These are phyloP conservation scores for Melipona bicolor DNA, from an alignment of 2,888 invertebrate species.

Conservation along the genomic window DNA sequence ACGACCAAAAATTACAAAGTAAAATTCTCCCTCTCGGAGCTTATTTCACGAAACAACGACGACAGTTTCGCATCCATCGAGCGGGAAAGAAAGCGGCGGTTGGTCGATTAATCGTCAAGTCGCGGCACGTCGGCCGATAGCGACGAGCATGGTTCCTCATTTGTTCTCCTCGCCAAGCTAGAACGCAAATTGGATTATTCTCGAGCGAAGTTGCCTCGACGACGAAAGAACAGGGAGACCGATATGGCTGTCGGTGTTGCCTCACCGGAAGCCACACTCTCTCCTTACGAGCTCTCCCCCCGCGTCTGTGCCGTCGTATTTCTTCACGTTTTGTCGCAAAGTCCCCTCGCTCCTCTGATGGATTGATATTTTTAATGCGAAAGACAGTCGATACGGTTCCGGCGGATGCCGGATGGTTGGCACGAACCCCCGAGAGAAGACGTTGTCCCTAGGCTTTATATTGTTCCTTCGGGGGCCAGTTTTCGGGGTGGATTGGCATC, in stretches of 20 bases:
- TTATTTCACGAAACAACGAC: background rate
- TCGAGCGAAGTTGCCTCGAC: conserved; percentile 56
- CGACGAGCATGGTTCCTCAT: conserved; percentile 75
- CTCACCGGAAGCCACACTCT: conserved; percentile 65
- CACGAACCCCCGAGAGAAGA: conserved; percentile 51
- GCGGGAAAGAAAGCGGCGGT: background rate
- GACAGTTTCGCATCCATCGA: background rate
- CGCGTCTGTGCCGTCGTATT: conserved; percentile 56
- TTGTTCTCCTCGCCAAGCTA: conserved; percentile 65
- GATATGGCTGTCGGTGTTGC: conserved; percentile 59
- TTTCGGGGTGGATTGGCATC: conserved; percentile 1
- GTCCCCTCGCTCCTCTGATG: conserved; percentile 70
- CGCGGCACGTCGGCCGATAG: conserved; percentile 80
- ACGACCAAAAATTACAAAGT: too few relatives aligned
- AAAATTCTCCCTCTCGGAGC: too few relatives aligned
- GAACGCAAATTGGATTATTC: conserved; percentile 83
- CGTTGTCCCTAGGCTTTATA: conserved; percentile 63
- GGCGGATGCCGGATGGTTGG: conserved; percentile 9
- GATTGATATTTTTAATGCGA: conserved; percentile 81
- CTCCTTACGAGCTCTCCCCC: conserved; percentile 28
- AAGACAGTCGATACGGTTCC: conserved; percentile 75
- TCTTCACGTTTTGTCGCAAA: conserved; percentile 59
- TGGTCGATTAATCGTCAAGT: conserved; percentile 77
- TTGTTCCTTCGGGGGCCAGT: conserved; percentile 63
- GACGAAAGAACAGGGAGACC: conserved; percentile 57